Evolutionary conservation across 2,797 vertebrate species (phyloP), one percentile per base, ranked within the genome.

Genomic region (Sebastes matsubarae): DNA sequence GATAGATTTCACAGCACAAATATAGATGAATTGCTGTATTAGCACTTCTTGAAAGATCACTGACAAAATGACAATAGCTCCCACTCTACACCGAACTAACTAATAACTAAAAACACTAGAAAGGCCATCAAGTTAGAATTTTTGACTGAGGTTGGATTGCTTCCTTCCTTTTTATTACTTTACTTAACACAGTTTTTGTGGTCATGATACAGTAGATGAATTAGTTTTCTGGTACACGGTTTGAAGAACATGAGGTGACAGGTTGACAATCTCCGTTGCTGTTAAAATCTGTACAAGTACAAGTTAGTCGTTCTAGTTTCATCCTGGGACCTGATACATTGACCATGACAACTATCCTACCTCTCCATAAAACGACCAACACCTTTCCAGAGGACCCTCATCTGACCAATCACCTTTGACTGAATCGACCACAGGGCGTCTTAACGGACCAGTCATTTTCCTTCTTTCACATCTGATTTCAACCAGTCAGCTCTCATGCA

Each of bases 311-410:
- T 30, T 72, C n/a, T 50, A 50, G 63, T 77, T 72, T 77, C 27
- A 75, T 74, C 61, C 52, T 75, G 86, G 90, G 90, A 94, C 86
- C 86, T 77, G 68, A 89, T 79, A 64, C 52, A 46, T 83, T 82
- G 82, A 93, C 90, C 91, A 91, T 92, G 70, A 90, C 91, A 95
- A 94, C 94, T 86, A 60, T 88, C 93, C 94, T 96, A 96, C 96
- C 95, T 96, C 95, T 93, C 54, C 84, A 81, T 84, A 80, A 81
- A 75, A 75, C 8, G 83, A 92, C 87, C 90, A 91, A 89, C 70
- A 75, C 63, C 67, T 78, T 79, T 67, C 27, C 78, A 63, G 34
- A 60, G 60, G 72, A 80, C 61, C 60, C 60, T 70, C 69, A 63
- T 38, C 68, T 63, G 83, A 90, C 77, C 87, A 83, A 63, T 82